Evolutionary conservation across 2,797 vertebrate species (phyloP).

Genomic region (Triplophysa yarkandensis): DNA sequence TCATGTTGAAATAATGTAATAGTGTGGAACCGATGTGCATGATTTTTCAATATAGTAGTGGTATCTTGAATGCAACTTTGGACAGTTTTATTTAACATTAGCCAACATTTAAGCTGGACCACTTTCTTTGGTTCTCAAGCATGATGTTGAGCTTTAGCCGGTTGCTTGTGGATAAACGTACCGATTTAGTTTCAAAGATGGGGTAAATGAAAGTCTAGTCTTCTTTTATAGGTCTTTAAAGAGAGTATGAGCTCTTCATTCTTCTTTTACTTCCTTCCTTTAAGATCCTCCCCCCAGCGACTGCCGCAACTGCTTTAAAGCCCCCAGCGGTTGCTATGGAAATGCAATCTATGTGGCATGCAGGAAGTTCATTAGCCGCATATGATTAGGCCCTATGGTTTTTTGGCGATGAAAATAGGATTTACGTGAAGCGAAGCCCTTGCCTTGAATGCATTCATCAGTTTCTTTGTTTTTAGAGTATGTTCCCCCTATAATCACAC

Average conservation of each 20-base stretch:
- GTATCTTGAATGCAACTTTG: no score
- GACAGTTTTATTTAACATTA: no score
- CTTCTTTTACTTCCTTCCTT: slow-evolving; percentile 34
- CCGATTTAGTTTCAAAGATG: slow-evolving; percentile 17
- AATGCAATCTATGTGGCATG: slow-evolving; percentile 69
- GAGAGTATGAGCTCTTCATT: slow-evolving; percentile 18
- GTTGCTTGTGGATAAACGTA: slow-evolving; percentile 31
- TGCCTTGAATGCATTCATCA: slow-evolving; percentile 53
- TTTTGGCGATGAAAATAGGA: slow-evolving; percentile 55
- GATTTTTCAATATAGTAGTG: no score
- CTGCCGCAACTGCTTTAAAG: slow-evolving; percentile 43
- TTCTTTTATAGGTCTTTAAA: slow-evolving; percentile 19
- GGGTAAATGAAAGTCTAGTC: slow-evolving; percentile 6
- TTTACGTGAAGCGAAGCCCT: slow-evolving; percentile 41
- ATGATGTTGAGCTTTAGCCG: not conserved
- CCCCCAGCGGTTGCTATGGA: slow-evolving; percentile 73
- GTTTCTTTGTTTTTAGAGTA: slow-evolving; percentile 34
- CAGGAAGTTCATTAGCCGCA: slow-evolving; percentile 80
- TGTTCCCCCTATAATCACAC: slow-evolving; percentile 36
- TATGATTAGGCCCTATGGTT: slow-evolving; percentile 71
- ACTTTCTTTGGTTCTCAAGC: not conserved
- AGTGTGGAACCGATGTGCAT: no score
- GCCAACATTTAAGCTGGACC: not conserved
- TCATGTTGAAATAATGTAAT: no score
- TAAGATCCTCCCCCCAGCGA: slow-evolving; percentile 25